Percentiles rank a stretch among this genome's conserved stretches.
These are phyloP conservation scores for Silurus meridionalis DNA, from an alignment of 2,113 vertebrate species.

Conservation along the genomic window DNA sequence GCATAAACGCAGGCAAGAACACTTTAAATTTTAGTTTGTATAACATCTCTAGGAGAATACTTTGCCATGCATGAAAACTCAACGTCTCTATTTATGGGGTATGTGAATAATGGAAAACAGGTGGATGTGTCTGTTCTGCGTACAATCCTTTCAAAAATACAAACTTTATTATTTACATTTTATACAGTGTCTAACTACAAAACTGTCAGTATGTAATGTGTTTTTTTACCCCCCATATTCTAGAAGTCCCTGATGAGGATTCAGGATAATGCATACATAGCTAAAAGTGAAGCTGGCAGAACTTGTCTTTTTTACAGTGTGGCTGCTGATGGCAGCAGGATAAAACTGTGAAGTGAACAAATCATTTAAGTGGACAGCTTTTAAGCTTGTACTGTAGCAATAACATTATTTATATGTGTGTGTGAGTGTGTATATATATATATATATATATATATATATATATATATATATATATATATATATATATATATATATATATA, in stretches of 20 bases:
- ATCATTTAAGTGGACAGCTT: background rate
- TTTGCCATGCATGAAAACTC: background rate
- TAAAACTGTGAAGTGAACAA: background rate
- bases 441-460: too few relatives aligned
- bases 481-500: too few relatives aligned
- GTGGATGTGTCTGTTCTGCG: background rate
- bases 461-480: too few relatives aligned
- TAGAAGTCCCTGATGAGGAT: background rate
- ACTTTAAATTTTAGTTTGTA: background rate
- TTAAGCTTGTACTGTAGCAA: background rate
- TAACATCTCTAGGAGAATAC: background rate
- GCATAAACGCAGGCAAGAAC: background rate
- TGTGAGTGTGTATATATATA: too few relatives aligned
- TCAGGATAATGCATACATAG: background rate
- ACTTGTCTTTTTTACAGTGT: background rate
- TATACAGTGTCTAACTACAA: background rate
- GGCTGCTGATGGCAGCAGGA: slow-evolving; percentile 13
- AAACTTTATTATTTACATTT: background rate
- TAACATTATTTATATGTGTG: too few relatives aligned
- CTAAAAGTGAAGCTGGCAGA: slow-evolving; percentile 1
- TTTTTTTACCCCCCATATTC: too few relatives aligned
- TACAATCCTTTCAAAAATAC: background rate
- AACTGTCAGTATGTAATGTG: background rate
- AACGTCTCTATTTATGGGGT: background rate
- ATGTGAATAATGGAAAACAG: background rate